Percentiles rank a stretch among this genome's conserved stretches.
Evolutionary conservation across 2,888 invertebrate genomes (phyloP).

Genomic region (Tipula helvola): DNA sequence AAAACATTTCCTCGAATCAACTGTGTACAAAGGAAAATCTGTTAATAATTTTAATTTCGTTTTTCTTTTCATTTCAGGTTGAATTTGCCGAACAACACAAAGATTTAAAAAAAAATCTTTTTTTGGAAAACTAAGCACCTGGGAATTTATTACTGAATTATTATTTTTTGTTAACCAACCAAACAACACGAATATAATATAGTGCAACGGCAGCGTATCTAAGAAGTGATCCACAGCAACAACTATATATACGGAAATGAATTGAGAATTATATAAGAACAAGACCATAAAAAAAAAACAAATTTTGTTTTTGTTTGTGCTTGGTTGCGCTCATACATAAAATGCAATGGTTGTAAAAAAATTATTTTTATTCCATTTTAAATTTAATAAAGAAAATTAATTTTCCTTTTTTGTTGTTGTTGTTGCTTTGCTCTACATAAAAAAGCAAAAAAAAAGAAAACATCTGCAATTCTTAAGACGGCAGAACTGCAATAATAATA

Average conservation of each 20-base stretch:
- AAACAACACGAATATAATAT: not conserved
- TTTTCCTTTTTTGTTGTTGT: not conserved
- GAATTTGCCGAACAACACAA: not conserved
- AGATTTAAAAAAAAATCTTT: not conserved
- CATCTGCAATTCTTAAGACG: not conserved
- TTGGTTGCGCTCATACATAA: not conserved
- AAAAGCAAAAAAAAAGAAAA: not conserved
- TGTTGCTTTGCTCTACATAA: not conserved
- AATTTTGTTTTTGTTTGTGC: not conserved
- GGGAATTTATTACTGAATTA: not conserved
- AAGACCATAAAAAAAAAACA: not conserved
- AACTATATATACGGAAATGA: not conserved
- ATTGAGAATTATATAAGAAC: not conserved
- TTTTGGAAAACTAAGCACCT: not conserved
- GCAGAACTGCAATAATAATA: not conserved
- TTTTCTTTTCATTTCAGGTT: not conserved
- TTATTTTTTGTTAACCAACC: not conserved
- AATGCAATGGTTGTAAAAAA: not conserved
- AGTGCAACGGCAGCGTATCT: not conserved
- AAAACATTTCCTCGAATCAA: not conserved
- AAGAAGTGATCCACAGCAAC: not conserved
- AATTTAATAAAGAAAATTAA: conserved; percentile 4
- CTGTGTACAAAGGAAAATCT: not conserved
- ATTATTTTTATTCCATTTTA: not conserved
- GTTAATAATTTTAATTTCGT: not conserved